These are phyloP conservation scores for Lithodes maja DNA, from an alignment of 2,888 invertebrate species.

Conservation along the genomic window DNA sequence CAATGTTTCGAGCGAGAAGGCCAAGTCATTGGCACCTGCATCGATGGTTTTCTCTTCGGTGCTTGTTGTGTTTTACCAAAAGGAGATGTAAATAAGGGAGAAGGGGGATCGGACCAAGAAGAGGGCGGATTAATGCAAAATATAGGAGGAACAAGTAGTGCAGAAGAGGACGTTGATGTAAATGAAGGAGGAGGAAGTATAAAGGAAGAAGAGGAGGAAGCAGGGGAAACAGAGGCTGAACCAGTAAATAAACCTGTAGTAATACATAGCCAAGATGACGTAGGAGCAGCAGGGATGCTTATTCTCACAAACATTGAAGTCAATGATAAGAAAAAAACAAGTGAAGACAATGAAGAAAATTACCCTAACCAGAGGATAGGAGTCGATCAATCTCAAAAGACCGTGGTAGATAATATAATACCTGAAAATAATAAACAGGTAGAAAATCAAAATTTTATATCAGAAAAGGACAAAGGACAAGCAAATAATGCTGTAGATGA, in stretches of 20 bases:
- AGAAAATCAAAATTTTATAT: background rate
- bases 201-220: background rate
- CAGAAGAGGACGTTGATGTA: background rate
- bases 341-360: no score
- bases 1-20: slow-evolving; percentile 88
- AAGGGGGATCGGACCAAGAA: background rate
- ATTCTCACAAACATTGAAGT: no score
- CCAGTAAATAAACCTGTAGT: no score
- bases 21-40: slow-evolving; percentile 90
- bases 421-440: background rate
- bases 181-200: background rate
- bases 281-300: no score
- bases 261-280: no score
- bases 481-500: background rate
- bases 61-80: slow-evolving; percentile 84
- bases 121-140: background rate
- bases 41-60: slow-evolving; percentile 94
- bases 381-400: no score
- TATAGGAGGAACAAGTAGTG: background rate
- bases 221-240: no score
- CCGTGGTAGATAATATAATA: no score
- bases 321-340: no score
- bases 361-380: no score
- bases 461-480: background rate
- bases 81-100: background rate